A percentile compares a stretch with the other conserved stretches of the same genome.
Evolutionary conservation across 37 sponge, comb jelly and placozoan genomes (phyloP).

Genomic region (Lycopodina hypogea): DNA sequence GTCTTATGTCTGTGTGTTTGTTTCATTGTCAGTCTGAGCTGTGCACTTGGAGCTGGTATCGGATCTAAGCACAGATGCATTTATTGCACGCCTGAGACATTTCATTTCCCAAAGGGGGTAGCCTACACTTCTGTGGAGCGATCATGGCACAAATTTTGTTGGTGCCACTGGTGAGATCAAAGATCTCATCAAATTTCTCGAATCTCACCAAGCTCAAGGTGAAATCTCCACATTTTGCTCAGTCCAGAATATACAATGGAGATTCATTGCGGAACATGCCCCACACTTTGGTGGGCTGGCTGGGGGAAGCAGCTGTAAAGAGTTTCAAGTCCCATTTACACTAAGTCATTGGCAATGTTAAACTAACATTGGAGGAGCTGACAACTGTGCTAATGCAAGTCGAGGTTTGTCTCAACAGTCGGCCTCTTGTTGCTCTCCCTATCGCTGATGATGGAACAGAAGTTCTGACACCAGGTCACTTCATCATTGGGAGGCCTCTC

Average conservation of each 20-base stretch:
- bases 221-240: not conserved
- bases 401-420: too few relatives aligned
- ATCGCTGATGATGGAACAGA: not conserved
- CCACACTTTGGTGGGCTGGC: too few relatives aligned
- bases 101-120: too few relatives aligned
- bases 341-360: not conserved
- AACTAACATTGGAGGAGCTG: not conserved
- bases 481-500: not conserved
- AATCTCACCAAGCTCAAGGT: not conserved
- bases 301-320: too few relatives aligned
- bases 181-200: too few relatives aligned
- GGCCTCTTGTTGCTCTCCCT: too few relatives aligned
- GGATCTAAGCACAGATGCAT: slow-evolving; percentile 34
- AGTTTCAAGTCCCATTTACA: not conserved
- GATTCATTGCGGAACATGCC: too few relatives aligned
- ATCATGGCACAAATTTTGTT: slow-evolving; percentile 41
- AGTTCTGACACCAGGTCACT: too few relatives aligned
- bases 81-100: slow-evolving; percentile 17
- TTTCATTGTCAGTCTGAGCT: slow-evolving; percentile 33
- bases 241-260: not conserved
- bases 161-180: slow-evolving; percentile 39
- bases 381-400: not conserved
- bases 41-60: slow-evolving; percentile 36
- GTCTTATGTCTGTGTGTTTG: slow-evolving; percentile 36
- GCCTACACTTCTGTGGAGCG: slow-evolving; percentile 9